Evolutionary conservation across 2,888 invertebrate genomes (phyloP).

Genomic region (Onthophagus sagittarius): DNA sequence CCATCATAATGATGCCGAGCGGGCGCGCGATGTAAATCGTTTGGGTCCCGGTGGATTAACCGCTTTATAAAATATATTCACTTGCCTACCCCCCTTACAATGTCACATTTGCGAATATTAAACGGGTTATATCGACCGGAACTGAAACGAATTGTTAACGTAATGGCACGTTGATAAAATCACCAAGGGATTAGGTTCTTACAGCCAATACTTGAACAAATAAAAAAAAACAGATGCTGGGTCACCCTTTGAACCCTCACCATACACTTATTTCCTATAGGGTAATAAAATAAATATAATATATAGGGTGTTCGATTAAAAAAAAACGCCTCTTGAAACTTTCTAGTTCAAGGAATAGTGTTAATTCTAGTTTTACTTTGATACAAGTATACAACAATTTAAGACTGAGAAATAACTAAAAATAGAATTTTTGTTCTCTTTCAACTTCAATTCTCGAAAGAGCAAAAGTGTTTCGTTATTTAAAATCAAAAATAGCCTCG

Average conservation of each 20-base stretch:
- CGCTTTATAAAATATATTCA: conserved; percentile 4
- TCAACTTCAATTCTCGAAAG: too few relatives aligned
- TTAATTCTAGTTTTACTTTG: too few relatives aligned
- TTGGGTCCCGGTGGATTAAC: conserved; percentile 1
- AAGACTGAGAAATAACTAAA: too few relatives aligned
- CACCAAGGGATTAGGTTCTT: not conserved
- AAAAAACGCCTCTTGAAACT: too few relatives aligned
- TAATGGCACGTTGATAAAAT: conserved; percentile 1
- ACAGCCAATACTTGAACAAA: not conserved
- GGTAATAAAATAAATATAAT: too few relatives aligned
- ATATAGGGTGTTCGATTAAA: too few relatives aligned
- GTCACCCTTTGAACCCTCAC: not conserved
- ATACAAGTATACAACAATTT: too few relatives aligned
- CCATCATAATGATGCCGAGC: conserved; percentile 23
- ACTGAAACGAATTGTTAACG: conserved; percentile 1
- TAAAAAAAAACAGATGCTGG: not conserved
- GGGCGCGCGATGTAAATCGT: not conserved
- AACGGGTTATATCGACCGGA: not conserved
- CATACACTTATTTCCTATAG: too few relatives aligned
- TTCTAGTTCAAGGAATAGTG: too few relatives aligned
- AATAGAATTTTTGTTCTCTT: too few relatives aligned
- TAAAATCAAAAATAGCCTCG: too few relatives aligned
- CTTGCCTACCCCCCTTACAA: not conserved
- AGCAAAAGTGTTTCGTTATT: too few relatives aligned
- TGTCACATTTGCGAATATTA: conserved; percentile 1